Evolutionary conservation across 2,797 vertebrate genomes (phyloP), one percentile per base, ranked within the genome.

Genomic region (Nannoperca australis): DNA sequence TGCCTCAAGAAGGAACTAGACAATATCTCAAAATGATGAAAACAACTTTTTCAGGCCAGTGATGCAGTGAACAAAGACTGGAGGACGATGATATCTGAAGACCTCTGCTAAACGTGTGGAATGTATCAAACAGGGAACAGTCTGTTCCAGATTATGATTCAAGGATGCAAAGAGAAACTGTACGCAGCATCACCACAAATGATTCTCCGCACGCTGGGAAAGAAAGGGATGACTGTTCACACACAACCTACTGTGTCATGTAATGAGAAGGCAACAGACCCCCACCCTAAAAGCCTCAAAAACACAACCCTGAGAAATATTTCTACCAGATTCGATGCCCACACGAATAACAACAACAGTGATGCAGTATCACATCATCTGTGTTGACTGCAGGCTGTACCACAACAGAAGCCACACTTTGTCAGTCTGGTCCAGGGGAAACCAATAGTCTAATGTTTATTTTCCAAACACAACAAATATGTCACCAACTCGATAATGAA

Each of bases 1-100:
- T 77, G 88, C 87, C 85, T 81, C 62, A 78, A 84, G 89, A 92
- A 89, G 68, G 79, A 91, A 85, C 84, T 8, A 73, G 76, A 88
- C 89, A 93, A 93, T 91, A 94, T 88, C 87, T 92, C 81, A 90
- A 90, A 84, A 88, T 88, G 85, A 86, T 87, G 78, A 91, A 92
- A 89, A 93, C 88, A 90, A 75, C 82, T 85, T 82, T 78, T 79
- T 81, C 47, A 72, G 76, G 47, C 63, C 73, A 80, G 73, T 15
- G 73, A 89, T 84, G 82, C 61, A 55, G 66, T 67, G 79, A 90
- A 80, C 49, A 86, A 84, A 86, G 80, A 51, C 51, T 24, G 67
- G 73, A 81, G 85, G 80, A 36, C 58, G 85, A 83, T 85, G 85
- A 89, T 90, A 85, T 84, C 71, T 73, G 76, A 91, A 87, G 80